Conservation (phyloP, 30 jellyfish, hydroid and myxozoan species). For the Haliclystus octoradiatus region DNA sequence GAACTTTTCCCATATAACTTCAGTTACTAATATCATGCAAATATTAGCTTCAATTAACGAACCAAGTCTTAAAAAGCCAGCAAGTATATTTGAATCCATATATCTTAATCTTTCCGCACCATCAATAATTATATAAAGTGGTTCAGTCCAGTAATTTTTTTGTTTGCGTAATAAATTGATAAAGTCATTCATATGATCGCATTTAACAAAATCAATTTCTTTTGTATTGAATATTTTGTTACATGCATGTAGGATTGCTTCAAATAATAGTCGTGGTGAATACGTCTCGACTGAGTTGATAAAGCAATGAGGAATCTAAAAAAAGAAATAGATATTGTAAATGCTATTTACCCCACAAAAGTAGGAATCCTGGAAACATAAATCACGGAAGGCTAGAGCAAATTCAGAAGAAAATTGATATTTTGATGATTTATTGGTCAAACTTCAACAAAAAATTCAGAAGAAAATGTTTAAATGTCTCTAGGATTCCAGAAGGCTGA, state of each 20-base stretch:
- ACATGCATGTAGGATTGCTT: slow-evolving; percentile 17
- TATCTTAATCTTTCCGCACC: slow-evolving; percentile 68
- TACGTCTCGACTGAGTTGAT: slow-evolving; percentile 52
- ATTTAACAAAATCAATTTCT: slow-evolving; percentile 21
- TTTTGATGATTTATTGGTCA: no score
- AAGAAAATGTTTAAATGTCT: no score
- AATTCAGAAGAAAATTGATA: no score
- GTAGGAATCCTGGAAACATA: no score
- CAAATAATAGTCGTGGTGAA: slow-evolving; percentile 31
- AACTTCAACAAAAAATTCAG: no score
- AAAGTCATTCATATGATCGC: slow-evolving; percentile 65
- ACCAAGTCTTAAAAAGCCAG: slow-evolving; percentile 40
- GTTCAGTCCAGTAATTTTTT: no score
- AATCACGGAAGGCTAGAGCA: no score
- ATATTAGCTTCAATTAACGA: slow-evolving; percentile 28
- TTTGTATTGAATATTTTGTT: not conserved
- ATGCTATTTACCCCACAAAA: no score
- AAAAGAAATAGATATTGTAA: not conserved
- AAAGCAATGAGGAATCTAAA: slow-evolving; percentile 28
- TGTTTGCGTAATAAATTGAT: no score
- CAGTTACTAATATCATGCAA: slow-evolving; percentile 48
- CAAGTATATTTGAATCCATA: slow-evolving; percentile 53
- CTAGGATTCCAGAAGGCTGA: no score
- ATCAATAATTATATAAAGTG: slow-evolving; percentile 35
- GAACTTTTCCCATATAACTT: slow-evolving; percentile 50